phyloP scores from a whole-genome alignment of 2,113 vertebrate species.

The Burhinus oedicnemus region DNA sequence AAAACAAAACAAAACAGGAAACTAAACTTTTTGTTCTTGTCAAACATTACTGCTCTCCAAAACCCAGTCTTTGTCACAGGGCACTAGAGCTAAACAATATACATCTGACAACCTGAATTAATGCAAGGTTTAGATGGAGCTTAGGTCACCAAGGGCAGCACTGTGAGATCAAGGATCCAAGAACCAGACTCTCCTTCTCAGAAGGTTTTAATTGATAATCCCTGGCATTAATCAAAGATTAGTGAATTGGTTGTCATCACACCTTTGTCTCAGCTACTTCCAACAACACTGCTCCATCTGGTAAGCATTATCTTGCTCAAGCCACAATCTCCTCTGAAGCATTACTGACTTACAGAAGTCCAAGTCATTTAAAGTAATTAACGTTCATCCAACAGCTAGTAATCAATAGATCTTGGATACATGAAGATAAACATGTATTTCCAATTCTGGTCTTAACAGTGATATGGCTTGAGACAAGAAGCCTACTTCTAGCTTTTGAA shows the following conservation, averaged over 20 bases:
- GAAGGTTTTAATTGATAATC: background rate
- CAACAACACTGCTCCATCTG: background rate
- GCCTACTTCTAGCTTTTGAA: background rate
- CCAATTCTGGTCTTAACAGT: background rate
- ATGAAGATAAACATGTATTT: background rate
- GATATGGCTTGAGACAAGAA: background rate
- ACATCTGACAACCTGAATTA: background rate
- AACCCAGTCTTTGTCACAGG: accelerated
- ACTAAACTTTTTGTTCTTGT: background rate
- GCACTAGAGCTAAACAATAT: background rate
- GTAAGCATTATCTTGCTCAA: background rate
- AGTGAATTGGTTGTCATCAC: background rate
- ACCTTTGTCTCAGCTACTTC: background rate
- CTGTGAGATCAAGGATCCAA: background rate
- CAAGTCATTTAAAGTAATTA: background rate
- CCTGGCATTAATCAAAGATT: background rate
- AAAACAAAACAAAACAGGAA: background rate
- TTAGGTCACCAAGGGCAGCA: background rate
- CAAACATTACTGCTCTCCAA: background rate
- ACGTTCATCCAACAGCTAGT: background rate
- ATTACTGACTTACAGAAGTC: background rate
- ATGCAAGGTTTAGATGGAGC: background rate
- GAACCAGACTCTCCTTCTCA: background rate
- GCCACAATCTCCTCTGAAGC: background rate
- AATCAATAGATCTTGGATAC: background rate